A percentile compares a stretch with the other conserved stretches of the same genome.
Conservation (phyloP, 1,140 invertebrate species). For the Drosophila seguyi region DNA sequence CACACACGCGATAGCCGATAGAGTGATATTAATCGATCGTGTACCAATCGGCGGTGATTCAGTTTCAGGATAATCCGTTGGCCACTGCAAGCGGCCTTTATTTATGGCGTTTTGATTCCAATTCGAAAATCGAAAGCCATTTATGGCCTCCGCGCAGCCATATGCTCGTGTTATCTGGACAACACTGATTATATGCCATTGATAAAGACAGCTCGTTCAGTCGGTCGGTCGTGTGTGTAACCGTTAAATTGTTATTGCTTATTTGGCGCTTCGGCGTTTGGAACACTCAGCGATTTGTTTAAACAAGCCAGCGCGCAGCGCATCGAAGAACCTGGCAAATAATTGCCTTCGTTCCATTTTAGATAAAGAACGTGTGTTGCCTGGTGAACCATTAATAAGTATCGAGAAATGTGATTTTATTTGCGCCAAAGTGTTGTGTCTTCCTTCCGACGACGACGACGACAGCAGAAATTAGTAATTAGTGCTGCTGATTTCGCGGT, state of each 20-base stretch:
- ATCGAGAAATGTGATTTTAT: slow-evolving; percentile 66
- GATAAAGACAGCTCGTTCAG: slow-evolving; percentile 53
- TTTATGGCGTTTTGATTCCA: slow-evolving; percentile 16
- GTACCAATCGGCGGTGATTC: neutral
- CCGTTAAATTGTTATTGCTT: slow-evolving; percentile 73
- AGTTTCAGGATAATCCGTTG: neutral
- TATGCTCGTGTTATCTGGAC: slow-evolving; percentile 61
- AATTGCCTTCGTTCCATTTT: slow-evolving; percentile 45
- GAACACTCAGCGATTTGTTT: slow-evolving; percentile 52
- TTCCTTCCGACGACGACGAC: slow-evolving; percentile 17
- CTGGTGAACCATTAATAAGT: slow-evolving; percentile 57
- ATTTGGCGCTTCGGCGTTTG: slow-evolving; percentile 48
- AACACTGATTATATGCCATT: slow-evolving; percentile 67
- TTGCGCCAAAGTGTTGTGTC: slow-evolving; percentile 51
- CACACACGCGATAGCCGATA: slow-evolving; percentile 6
- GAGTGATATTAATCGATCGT: slow-evolving; percentile 8
- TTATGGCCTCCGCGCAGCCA: slow-evolving; percentile 38
- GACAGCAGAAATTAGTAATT: slow-evolving; percentile 69
- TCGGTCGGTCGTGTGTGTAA: slow-evolving; percentile 28
- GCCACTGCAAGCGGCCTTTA: neutral
- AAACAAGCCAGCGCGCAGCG: slow-evolving; percentile 27
- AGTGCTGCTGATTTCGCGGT: slow-evolving; percentile 39
- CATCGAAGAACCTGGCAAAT: slow-evolving; percentile 40
- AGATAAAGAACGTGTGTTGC: slow-evolving; percentile 54
- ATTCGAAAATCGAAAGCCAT: slow-evolving; percentile 35